A percentile compares a stretch with the other conserved stretches of the same genome.
phyloP scores from a whole-genome alignment of 2,888 invertebrate genomes.

The Ceramica pisi region DNA sequence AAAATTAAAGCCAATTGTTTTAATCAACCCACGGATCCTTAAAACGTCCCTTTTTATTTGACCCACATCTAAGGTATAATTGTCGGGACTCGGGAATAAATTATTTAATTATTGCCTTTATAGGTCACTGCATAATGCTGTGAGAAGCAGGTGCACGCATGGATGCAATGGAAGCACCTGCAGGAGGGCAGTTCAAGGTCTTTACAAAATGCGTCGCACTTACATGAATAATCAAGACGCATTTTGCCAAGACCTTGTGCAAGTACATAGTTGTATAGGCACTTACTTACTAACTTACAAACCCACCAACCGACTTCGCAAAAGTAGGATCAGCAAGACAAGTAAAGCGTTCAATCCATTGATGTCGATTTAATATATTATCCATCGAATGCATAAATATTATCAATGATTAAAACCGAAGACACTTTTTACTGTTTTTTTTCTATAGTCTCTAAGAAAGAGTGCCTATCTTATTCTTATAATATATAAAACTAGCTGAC shows the following conservation, averaged over 20 bases:
- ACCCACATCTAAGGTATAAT: slow-evolving; percentile 89
- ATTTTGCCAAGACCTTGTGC: too few species aligned
- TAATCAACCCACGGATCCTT: slow-evolving; percentile 66
- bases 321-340: slow-evolving; percentile 29
- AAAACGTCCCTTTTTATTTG: slow-evolving; percentile 81
- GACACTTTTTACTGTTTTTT: too few species aligned
- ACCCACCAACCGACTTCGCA: slow-evolving; percentile 11
- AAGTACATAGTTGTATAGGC: too few species aligned
- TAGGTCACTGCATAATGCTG: slow-evolving; percentile 87
- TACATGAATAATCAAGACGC: slow-evolving; percentile 11
- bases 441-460: too few species aligned
- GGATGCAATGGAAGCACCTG: slow-evolving; percentile 84
- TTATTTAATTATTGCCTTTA: slow-evolving; percentile 89
- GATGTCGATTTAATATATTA: too few species aligned
- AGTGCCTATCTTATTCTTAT: too few species aligned
- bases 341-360: background rate
- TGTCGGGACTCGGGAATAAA: slow-evolving; percentile 83
- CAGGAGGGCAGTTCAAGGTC: slow-evolving; percentile 85
- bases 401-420: too few species aligned
- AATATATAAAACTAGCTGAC: too few species aligned
- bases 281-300: slow-evolving; percentile 7
- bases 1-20: slow-evolving; percentile 36
- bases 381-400: too few species aligned
- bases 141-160: slow-evolving; percentile 82
- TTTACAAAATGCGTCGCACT: slow-evolving; percentile 70